These are phyloP conservation scores for Trichoplusia ni DNA, from an alignment of 1,140 invertebrate genomes.

Conservation along the genomic window DNA sequence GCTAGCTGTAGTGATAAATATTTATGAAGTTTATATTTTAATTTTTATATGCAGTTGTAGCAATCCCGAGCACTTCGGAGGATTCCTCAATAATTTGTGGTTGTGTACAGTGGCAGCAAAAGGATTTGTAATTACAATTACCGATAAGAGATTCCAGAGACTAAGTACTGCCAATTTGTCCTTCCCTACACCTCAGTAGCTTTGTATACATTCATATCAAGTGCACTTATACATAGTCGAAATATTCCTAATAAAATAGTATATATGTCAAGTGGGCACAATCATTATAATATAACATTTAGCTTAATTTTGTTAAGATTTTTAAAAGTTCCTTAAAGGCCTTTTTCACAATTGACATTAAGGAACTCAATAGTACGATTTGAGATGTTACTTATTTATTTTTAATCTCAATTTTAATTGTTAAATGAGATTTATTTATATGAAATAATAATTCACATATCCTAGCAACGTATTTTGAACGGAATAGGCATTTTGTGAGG, in stretches of 20 bases:
- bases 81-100: too few relatives aligned
- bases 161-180: neutral
- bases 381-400: neutral
- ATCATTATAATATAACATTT: constrained; percentile 5
- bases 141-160: neutral
- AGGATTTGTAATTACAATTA: too few relatives aligned
- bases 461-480: constrained; percentile 7
- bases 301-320: constrained; percentile 17
- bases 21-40: too few relatives aligned
- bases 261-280: constrained; percentile 14
- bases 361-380: neutral
- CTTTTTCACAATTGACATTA: neutral
- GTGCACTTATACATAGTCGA: constrained; percentile 16
- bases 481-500: neutral
- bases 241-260: constrained; percentile 15
- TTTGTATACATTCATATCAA: neutral
- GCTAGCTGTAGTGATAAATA: too few relatives aligned
- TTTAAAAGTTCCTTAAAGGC: constrained; percentile 1
- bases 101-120: too few relatives aligned
- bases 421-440: constrained; percentile 15
- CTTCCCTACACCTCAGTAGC: neutral
- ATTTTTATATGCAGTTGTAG: too few relatives aligned
- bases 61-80: too few relatives aligned
- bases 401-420: constrained; percentile 12
- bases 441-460: constrained; percentile 6